A percentile compares a stretch with the other conserved stretches of the same genome.
These are phyloP conservation scores for Tetramorium bicarinatum DNA, from an alignment of 2,888 invertebrate genomes.

Conservation along the genomic window DNA sequence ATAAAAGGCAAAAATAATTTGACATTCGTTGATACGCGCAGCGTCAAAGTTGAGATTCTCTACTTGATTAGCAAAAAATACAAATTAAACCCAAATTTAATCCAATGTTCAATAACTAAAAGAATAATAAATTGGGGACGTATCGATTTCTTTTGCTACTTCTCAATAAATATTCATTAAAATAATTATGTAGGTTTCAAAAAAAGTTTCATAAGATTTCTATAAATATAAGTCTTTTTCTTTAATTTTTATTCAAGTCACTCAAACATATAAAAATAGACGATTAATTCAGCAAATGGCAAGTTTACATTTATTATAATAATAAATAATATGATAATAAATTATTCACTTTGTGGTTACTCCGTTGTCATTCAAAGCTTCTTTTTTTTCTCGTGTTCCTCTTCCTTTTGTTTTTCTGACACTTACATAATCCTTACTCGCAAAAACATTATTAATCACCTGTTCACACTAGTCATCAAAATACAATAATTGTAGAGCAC, in stretches of 20 bases:
- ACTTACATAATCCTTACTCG: background rate
- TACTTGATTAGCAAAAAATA: background rate
- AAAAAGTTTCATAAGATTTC: background rate
- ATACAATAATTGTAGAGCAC: slow-evolving; percentile 10
- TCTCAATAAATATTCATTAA: background rate
- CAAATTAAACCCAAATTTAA: background rate
- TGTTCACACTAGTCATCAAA: background rate
- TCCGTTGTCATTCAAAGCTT: background rate
- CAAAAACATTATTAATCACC: background rate
- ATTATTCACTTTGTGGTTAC: background rate
- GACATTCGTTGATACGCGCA: background rate
- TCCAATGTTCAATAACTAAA: background rate
- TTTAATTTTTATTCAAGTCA: background rate
- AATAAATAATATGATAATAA: background rate
- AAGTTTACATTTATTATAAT: background rate
- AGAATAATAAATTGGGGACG: background rate
- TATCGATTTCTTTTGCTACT: background rate
- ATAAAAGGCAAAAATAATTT: background rate
- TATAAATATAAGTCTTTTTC: background rate
- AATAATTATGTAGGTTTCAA: background rate
- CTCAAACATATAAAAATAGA: background rate
- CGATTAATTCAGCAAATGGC: background rate
- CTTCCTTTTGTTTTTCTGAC: background rate
- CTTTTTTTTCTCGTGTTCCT: background rate
- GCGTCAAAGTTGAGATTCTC: background rate